phyloP scores from a whole-genome alignment of 2,113 vertebrate species.

The Xenopus borealis region DNA sequence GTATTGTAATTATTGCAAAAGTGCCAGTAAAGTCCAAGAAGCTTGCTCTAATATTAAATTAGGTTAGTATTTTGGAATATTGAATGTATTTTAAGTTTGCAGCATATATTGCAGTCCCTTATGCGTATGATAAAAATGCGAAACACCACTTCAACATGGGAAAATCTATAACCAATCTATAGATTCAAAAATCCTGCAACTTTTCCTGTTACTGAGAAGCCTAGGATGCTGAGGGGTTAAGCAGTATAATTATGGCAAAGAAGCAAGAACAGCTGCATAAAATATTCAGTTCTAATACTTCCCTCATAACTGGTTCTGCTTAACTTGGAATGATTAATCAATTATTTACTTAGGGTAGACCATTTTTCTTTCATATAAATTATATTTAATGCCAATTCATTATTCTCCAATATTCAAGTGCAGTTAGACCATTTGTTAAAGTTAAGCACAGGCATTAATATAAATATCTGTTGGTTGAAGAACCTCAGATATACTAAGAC shows the following conservation, averaged over 20 bases:
- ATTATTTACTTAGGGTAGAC: slow-evolving; percentile 56
- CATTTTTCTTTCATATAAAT: slow-evolving; percentile 53
- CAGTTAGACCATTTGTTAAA: slow-evolving; percentile 40
- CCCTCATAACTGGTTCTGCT: slow-evolving; percentile 48
- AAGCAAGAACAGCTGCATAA: slow-evolving; percentile 26
- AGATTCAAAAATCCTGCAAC: no score
- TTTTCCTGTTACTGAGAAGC: no score
- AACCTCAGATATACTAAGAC: not conserved
- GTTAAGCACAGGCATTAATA: slow-evolving; percentile 25
- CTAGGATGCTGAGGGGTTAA: slow-evolving; percentile 6
- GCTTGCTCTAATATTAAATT: no score
- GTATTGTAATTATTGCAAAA: no score
- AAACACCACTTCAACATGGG: no score
- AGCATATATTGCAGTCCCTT: no score
- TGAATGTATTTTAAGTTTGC: no score
- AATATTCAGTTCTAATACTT: slow-evolving; percentile 38
- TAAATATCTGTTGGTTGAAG: not conserved
- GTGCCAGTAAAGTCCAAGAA: no score
- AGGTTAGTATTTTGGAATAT: no score
- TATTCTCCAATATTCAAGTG: slow-evolving; percentile 50
- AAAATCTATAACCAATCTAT: no score
- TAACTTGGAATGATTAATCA: slow-evolving; percentile 53
- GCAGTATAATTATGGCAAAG: slow-evolving; percentile 12
- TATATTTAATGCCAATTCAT: slow-evolving; percentile 56
- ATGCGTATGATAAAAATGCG: no score